Conservation (phyloP, 2,113 vertebrate species). For the Dipodomys merriami region DNA sequence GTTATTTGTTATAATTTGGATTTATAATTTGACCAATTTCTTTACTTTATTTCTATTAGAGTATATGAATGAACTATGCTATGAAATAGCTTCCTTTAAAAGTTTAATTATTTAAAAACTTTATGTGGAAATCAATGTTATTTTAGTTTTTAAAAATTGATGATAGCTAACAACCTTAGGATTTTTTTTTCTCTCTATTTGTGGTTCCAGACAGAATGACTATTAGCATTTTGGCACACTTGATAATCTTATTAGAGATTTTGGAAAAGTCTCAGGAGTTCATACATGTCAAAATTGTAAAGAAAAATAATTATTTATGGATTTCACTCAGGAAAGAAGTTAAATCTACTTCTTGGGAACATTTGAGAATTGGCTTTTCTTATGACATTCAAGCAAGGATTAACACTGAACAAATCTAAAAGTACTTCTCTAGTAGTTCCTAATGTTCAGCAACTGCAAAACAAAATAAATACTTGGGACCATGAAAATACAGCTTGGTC, state of each 20-base stretch:
- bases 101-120: not conserved
- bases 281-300: not conserved
- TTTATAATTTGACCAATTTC: not conserved
- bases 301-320: constrained; percentile 49
- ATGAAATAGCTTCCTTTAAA: constrained; percentile 1
- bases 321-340: not conserved
- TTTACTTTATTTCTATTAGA: not conserved
- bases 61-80: not conserved
- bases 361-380: not conserved
- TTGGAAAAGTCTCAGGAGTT: constrained; percentile 13
- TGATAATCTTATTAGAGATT: constrained; percentile 14
- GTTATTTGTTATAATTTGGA: not conserved
- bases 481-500: not conserved
- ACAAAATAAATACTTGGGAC: not conserved
- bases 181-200: not conserved
- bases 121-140: constrained; percentile 11
- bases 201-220: not conserved
- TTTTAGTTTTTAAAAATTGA: constrained; percentile 11
- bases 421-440: not conserved
- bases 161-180: not conserved
- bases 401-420: not conserved
- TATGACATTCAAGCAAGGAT: not conserved
- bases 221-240: constrained; percentile 24
- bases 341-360: not conserved
- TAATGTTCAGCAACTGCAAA: not conserved